Base-by-base conservation (phyloP, 2,797 vertebrate species). In the Thripadectes ignobilis region DNA sequence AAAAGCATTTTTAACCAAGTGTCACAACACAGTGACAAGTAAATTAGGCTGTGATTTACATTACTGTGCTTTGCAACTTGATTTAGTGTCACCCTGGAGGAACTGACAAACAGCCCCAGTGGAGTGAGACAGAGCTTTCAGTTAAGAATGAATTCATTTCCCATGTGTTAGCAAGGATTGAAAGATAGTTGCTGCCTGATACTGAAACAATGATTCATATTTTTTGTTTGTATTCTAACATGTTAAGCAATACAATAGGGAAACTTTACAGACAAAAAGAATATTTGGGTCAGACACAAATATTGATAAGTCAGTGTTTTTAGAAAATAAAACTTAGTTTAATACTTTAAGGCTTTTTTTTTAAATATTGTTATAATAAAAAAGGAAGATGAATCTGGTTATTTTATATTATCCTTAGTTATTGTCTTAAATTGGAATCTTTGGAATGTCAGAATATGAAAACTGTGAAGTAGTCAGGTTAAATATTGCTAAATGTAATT, bases 1-100 rank as follows among this genome's bases (percentile, higher is more conserved):
- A 98, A 98, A 98, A 97, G 85, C 97, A 97, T 98, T 98, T 98
- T 98, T 97, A 98, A 97, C 96, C 94, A 98, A 98, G 97, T 98
- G 97, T 98, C 98, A 98, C 97, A 98, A 98, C 97, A 98, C 83
- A 96, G 92, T 98, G 98, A 98, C 98, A 97, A 97, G 97, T 98
- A 98, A 98, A 98, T 98, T 98, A 98, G 97, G 81, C 97, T 97
- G 92, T 97, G 98, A 98, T 98, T 98, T 98, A 98, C 96, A 96
- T 97, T 96, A 95, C 91, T 96, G 88, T 92, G 96, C 93, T 88
- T 95, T 97, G 91, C 93, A 91, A 81, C 96, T 97, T 98, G 97
- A 98, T 98, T 97, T 97, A 98, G 79, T 98, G 96, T 97, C 95
- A 97, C 94, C 96, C 91, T 55, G 89, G 93, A 97, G 96, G 95